phyloP scores from a whole-genome alignment of 2,797 vertebrate genomes.

The Echiichthys vipera region DNA sequence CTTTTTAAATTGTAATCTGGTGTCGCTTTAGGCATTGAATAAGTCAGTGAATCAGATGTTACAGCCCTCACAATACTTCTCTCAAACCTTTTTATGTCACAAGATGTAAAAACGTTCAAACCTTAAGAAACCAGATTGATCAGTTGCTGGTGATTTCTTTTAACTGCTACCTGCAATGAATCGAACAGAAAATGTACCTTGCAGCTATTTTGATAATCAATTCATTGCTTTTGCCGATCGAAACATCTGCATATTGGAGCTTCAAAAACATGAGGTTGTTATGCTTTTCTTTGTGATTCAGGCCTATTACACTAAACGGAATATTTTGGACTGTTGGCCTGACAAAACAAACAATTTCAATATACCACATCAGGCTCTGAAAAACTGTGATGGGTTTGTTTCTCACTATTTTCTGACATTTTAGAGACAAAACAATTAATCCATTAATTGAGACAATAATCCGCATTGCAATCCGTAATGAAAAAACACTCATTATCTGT shows the following conservation, averaged over 20 bases:
- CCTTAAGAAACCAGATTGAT: no score
- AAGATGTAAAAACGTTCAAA: no score
- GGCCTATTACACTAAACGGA: no score
- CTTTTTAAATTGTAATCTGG: no score
- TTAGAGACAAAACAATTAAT: not conserved
- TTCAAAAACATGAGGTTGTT: not conserved
- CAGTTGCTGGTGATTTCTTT: no score
- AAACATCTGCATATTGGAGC: not conserved
- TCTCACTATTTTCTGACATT: not conserved
- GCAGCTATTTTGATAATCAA: not conserved
- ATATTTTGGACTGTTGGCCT: not conserved
- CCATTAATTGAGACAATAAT: not conserved
- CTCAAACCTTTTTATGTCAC: no score
- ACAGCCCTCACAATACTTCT: no score
- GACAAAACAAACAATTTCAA: not conserved
- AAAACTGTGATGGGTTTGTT: not conserved
- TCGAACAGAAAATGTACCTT: not conserved
- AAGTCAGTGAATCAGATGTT: no score
- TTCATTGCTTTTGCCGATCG: not conserved
- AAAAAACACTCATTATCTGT: not conserved
- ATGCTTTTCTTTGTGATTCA: not conserved
- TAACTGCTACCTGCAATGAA: no score
- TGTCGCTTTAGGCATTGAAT: no score
- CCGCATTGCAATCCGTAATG: not conserved
- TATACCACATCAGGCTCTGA: not conserved